phyloP scores from a whole-genome alignment of 2,888 invertebrate genomes.

The Eristalinus aeneus region DNA sequence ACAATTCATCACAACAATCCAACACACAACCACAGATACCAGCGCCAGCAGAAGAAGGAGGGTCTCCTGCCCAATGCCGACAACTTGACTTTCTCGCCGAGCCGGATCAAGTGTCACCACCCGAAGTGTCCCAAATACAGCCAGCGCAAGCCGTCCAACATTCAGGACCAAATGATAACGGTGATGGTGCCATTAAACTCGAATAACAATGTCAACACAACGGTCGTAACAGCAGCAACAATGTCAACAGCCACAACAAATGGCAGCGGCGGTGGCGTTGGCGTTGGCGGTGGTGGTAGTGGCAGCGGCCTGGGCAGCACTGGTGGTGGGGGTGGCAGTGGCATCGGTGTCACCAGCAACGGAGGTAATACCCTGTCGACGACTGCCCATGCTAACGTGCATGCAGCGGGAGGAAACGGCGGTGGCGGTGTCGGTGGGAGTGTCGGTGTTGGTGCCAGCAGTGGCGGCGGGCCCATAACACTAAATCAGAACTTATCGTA shows the following conservation, averaged over 20 bases:
- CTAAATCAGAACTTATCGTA: constrained; percentile 64
- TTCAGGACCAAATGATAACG: constrained; percentile 80
- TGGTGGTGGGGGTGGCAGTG: background rate
- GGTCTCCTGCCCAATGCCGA: constrained; percentile 80
- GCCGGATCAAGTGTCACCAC: constrained; percentile 80
- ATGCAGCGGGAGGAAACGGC: constrained; percentile 51
- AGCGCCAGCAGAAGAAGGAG: constrained; percentile 80
- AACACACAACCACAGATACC: constrained; percentile 75
- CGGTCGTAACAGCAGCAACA: constrained; percentile 53
- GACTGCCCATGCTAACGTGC: constrained; percentile 30
- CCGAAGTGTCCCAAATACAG: constrained; percentile 80
- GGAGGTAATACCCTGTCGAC: constrained; percentile 54
- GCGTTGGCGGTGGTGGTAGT: background rate
- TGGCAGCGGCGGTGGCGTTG: background rate
- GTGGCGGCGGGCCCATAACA: constrained; percentile 42
- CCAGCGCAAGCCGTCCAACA: constrained; percentile 78
- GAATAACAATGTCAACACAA: constrained; percentile 76
- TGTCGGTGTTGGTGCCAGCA: constrained; percentile 5
- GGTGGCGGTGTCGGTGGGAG: constrained; percentile 26
- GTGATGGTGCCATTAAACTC: constrained; percentile 80
- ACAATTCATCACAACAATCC: background rate
- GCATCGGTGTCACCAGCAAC: background rate
- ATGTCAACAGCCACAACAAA: constrained; percentile 57
- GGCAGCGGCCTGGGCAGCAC: background rate
- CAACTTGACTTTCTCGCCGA: constrained; percentile 80